Conservation (phyloP, 2,888 invertebrate species). For the Callimorpha dominula region DNA sequence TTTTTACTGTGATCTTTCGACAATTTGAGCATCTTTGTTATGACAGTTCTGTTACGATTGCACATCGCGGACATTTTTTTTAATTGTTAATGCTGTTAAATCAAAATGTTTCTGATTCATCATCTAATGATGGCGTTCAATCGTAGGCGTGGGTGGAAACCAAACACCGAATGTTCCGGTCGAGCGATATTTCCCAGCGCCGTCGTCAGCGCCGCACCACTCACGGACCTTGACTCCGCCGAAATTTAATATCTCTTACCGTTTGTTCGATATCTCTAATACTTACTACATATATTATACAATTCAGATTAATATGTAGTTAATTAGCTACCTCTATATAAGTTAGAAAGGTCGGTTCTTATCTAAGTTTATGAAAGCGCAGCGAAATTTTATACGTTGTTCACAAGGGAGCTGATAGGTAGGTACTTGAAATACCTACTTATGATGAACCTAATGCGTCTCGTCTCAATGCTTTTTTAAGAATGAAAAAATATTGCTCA, state of each 20-base stretch:
- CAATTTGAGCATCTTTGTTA: too few species aligned
- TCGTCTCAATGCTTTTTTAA: too few species aligned
- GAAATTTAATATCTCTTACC: slow-evolving; percentile 58
- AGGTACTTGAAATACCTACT: too few species aligned
- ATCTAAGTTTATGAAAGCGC: background rate
- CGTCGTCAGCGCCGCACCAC: slow-evolving; percentile 43
- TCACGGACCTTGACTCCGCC: slow-evolving; percentile 62
- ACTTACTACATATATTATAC: background rate
- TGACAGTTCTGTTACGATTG: too few species aligned
- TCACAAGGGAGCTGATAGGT: background rate
- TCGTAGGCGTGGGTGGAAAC: slow-evolving; percentile 51
- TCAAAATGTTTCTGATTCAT: background rate
- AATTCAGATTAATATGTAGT: background rate
- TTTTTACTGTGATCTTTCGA: too few species aligned
- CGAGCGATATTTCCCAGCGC: slow-evolving; percentile 55
- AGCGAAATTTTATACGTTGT: background rate
- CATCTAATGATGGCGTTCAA: background rate
- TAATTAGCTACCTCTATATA: background rate
- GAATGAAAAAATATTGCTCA: background rate
- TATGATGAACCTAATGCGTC: too few species aligned
- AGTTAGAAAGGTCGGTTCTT: background rate
- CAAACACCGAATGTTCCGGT: slow-evolving; percentile 62
- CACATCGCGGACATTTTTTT: background rate
- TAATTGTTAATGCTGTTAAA: background rate
- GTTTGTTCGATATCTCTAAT: slow-evolving; percentile 32